Base-by-base conservation (phyloP, 2,113 vertebrate species). In the Andinoacara biseriatus region DNA sequence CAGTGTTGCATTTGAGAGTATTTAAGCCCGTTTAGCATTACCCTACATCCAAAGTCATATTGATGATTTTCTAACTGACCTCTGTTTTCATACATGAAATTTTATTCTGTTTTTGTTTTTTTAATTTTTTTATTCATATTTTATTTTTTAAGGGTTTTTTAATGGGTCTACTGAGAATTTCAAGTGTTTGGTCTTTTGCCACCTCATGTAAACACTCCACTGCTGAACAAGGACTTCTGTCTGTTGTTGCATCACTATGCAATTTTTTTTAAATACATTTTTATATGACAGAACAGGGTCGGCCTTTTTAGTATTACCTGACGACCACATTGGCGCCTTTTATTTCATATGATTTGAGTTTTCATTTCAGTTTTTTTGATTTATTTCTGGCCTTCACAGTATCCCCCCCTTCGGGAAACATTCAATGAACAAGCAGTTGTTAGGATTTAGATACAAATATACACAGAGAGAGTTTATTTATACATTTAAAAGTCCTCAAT, bases 401-500 rank as follows among this genome's bases (percentile, higher is more conserved):
- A 95, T 95, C 95, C 95, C 95, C 95, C 94, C 6, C 95, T 95
- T 90, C 94, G 94, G 95, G 95, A 93, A 40, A 96, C 94, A 95
- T 96, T 96, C 93, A 95, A 91, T 96, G 96, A 96, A 96, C 90
- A 97, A 97, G 96, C 95, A 95, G 95, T 93, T 94, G 89, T 75
- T 81, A 95, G 96, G 26, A n/a, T 94, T 93, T 74, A 67, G 26
- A 59, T 38, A 62, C 40, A 58, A 57, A 79, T 75, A 56, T 58
- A 57, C 15, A 79, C 10, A 79, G 18, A 63, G 52, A 62, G 61
- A 77, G 58, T 75, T 86, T 87, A 84, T 87, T 86, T 82, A 72
- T 86, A 74, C 59, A 86, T 89, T 80, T 46, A 74, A 74, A 75
- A 83, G 56, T 78, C 54, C 58, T 22, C 49, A 82, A 81, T 76